Evolutionary conservation across 2,797 vertebrate genomes (phyloP), one percentile per base, ranked within the genome.

Genomic region (Rhincodon typus): DNA sequence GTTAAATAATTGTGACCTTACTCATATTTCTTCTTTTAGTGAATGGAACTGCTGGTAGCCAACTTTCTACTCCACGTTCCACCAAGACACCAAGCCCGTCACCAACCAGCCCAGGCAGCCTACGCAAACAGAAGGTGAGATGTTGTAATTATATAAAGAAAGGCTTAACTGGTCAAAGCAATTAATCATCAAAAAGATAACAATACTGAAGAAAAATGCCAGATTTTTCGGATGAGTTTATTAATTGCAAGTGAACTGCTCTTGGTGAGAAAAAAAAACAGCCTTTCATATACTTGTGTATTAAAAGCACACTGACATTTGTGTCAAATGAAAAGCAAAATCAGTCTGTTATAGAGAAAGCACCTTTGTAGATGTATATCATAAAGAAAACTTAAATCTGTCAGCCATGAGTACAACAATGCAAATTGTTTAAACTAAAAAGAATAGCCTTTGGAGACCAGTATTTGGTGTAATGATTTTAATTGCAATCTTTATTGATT

Each of bases 51-150:
- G 98, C 98, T 96, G 99, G 99, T 96, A 99, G 99, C 97, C 99
- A 99, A 97, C 98, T 99, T 96, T 99, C 99, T 69, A 99, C 99
- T 96, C 99, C 99, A 62, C 98, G 98, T 38, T 99, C 99, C 94
- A 99, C 99, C 96, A 99, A 99, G 97, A 99, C 99, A 96, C 98
- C 98, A 94, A 99, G 99, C 96, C 99, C 98, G 6, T 99, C 99
- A 96, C 98, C 99, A 96, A 99, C 99, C 96, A 99, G 99, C 97
- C 99, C 99, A 27, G 98, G 98, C 96, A 99, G 99, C 97, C 98
- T 99, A 96, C 97, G 98, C 97, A 98, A 98, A 98, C 98, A 98
- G 97, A 98, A 98, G 98, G 99, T 99, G 98, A 98, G 97, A 96
- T 74, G 50, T 74, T 95, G 13, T 10, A 95, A 50, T 57, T 95